A percentile compares a stretch with the other conserved stretches of the same genome.
phyloP scores from a whole-genome alignment of 2,888 invertebrate species.

The Zygogramma bicolorata region DNA sequence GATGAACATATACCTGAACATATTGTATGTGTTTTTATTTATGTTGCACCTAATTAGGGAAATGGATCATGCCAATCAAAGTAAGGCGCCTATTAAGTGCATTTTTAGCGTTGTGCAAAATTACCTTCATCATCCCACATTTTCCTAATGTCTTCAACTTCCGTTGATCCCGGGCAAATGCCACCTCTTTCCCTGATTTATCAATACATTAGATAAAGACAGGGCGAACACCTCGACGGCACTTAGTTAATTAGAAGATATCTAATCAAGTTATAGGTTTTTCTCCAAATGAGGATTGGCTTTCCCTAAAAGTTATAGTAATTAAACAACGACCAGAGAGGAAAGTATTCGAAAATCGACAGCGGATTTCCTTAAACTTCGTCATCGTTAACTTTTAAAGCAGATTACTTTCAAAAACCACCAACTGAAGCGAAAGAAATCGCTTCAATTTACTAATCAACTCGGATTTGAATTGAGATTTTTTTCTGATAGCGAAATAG shows the following conservation, averaged over 20 bases:
- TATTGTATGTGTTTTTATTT: no score
- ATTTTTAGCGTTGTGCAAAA: no score
- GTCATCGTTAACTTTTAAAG: constrained; percentile 48
- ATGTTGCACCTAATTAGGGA: no score
- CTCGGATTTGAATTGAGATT: constrained; percentile 35
- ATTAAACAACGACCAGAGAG: constrained; percentile 53
- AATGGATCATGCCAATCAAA: no score
- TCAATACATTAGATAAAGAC: constrained; percentile 43
- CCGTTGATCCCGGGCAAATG: constrained; percentile 19
- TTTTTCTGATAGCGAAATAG: background rate
- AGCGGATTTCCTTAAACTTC: constrained; percentile 44
- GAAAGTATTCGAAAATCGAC: constrained; percentile 46
- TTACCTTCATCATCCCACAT: background rate
- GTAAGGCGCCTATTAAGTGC: no score
- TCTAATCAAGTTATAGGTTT: constrained; percentile 63
- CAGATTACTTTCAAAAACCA: constrained; percentile 49
- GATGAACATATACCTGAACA: no score
- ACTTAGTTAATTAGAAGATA: constrained; percentile 64
- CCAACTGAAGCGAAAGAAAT: constrained; percentile 41
- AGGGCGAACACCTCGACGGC: constrained; percentile 38
- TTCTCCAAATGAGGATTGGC: constrained; percentile 59
- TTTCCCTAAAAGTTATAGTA: constrained; percentile 59
- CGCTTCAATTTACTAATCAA: constrained; percentile 41
- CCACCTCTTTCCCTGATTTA: constrained; percentile 45
- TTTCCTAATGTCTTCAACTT: background rate